A percentile compares a stretch with the other conserved stretches of the same genome.
These are phyloP conservation scores for Lithobates pipiens DNA, from an alignment of 2,797 vertebrate genomes.

Conservation along the genomic window DNA sequence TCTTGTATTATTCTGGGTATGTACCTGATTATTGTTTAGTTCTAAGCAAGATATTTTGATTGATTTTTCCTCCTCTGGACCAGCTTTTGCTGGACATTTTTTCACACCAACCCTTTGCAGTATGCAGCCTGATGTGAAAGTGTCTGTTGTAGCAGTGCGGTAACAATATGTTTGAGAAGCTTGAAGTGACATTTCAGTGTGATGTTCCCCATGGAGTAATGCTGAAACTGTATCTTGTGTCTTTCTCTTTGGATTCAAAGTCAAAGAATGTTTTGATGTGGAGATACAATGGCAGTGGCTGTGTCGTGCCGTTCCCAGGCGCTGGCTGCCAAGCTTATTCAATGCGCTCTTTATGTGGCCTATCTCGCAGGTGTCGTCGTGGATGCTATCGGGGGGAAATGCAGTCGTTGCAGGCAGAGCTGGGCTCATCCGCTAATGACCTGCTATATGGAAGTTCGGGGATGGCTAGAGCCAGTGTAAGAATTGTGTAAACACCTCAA, in stretches of 20 bases:
- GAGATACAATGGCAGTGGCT: conserved; percentile 78
- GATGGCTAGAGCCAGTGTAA: no score
- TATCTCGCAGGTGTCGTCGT: conserved; percentile 77
- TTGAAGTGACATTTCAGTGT: conserved; percentile 52
- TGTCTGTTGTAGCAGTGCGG: conserved; percentile 33
- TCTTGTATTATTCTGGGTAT: no score
- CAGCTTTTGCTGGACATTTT: no score
- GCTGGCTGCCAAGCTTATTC: conserved; percentile 79
- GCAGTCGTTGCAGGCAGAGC: not conserved
- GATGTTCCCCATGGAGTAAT: conserved; percentile 30
- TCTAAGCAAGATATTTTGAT: no score
- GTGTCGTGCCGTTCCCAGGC: conserved; percentile 80
- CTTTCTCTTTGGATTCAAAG: conserved; percentile 74
- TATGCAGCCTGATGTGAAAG: not conserved
- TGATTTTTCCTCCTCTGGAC: no score
- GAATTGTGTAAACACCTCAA: no score
- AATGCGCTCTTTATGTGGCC: conserved; percentile 82
- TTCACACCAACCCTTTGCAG: no score
- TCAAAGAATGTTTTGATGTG: conserved; percentile 82
- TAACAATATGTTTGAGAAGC: conserved; percentile 28
- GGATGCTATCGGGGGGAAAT: conserved; percentile 29
- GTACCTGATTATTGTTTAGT: no score
- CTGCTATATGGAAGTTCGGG: no score
- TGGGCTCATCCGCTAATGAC: no score
- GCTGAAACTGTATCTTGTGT: conserved; percentile 59